phyloP scores from a whole-genome alignment of 2,113 vertebrate species.

The Girardinichthys multiradiatus region DNA sequence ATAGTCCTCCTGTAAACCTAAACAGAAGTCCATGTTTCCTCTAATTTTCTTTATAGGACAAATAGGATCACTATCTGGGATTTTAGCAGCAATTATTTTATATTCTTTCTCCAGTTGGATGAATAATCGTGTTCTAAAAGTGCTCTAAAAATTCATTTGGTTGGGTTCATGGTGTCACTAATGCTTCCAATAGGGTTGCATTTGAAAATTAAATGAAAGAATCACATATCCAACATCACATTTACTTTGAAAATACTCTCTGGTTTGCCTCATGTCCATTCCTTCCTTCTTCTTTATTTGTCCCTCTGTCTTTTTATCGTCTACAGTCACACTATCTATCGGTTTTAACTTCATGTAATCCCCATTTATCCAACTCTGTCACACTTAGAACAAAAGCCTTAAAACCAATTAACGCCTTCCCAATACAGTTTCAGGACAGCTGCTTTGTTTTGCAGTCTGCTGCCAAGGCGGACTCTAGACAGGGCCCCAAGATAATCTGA shows the following conservation, averaged over 20 bases:
- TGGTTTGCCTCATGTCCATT: neutral
- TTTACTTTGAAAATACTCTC: slow-evolving; percentile 3
- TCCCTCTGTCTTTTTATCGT: slow-evolving; percentile 9
- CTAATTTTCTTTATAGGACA: too few species aligned
- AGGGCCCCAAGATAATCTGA: slow-evolving; percentile 46
- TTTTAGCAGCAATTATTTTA: too few species aligned
- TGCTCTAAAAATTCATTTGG: too few species aligned
- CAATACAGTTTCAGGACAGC: slow-evolving; percentile 57
- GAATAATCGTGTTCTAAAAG: too few species aligned
- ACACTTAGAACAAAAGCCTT: slow-evolving; percentile 59
- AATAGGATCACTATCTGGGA: too few species aligned
- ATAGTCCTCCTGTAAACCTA: too few species aligned
- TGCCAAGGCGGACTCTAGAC: slow-evolving; percentile 40
- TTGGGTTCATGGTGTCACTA: too few species aligned
- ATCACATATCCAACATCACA: slow-evolving; percentile 3
- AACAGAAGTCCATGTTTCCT: too few species aligned
- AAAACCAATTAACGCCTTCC: slow-evolving; percentile 62
- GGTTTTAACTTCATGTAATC: slow-evolving; percentile 42
- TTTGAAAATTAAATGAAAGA: neutral
- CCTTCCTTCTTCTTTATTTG: neutral
- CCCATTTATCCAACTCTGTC: slow-evolving; percentile 57
- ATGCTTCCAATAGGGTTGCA: neutral
- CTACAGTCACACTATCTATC: slow-evolving; percentile 16
- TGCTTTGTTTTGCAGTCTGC: slow-evolving; percentile 28
- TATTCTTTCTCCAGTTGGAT: too few species aligned